phyloP scores from a whole-genome alignment of 2,113 vertebrate species.

The Ceyx margarethae region DNA sequence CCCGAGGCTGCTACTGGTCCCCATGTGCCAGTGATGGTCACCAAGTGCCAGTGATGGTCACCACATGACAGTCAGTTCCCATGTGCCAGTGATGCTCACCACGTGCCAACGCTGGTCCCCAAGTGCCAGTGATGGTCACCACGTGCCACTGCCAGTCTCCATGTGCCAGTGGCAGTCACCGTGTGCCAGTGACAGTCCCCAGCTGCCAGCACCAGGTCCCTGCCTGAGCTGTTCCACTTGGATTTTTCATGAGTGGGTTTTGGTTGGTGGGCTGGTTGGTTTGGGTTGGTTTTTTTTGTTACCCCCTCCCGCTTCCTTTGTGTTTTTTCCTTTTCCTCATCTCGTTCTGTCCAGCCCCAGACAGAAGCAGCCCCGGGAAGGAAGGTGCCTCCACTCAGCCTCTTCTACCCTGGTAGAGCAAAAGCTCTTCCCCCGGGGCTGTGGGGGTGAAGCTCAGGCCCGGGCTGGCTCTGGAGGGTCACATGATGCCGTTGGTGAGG shows the following conservation, averaged over 20 bases:
- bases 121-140: too few relatives aligned
- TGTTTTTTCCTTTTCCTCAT: not conserved
- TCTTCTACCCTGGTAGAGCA: rapidly evolving
- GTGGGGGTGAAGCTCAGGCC: not conserved
- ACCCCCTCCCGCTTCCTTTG: not conserved
- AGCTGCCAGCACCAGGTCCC: too few relatives aligned
- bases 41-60: too few relatives aligned
- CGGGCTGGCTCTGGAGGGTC: constrained; percentile 9
- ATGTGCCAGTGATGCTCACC: too few relatives aligned
- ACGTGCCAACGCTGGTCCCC: too few relatives aligned
- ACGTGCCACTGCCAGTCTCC: too few relatives aligned
- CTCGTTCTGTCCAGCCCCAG: not conserved
- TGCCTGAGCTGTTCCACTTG: not conserved
- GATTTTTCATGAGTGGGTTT: not conserved
- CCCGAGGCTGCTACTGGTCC: not conserved
- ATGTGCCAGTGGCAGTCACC: too few relatives aligned
- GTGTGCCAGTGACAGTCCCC: not conserved
- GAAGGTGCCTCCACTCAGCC: not conserved
- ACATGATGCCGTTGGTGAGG: constrained; percentile 99
- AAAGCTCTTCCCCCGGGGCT: not conserved
- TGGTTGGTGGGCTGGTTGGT: not conserved
- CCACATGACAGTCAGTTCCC: too few relatives aligned
- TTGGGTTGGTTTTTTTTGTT: not conserved
- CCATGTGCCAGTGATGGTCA: too few relatives aligned
- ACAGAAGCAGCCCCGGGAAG: not conserved